Conservation (phyloP, 2,113 vertebrate genomes). For the Phyllopteryx taeniolatus region DNA sequence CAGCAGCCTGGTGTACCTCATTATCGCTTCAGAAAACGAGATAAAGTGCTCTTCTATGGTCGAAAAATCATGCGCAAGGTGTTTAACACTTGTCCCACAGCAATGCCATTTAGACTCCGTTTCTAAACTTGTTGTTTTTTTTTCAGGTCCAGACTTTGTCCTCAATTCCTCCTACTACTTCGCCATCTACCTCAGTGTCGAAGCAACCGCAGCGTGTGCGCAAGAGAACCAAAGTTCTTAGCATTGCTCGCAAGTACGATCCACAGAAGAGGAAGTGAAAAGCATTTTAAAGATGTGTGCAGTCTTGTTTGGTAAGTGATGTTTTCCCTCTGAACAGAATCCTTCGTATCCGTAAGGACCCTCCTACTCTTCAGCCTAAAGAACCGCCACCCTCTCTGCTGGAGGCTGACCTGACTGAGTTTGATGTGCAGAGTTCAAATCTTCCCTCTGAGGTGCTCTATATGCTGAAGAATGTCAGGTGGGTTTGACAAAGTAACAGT, state of each 20-base stretch:
- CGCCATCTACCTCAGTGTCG: constrained; percentile 67
- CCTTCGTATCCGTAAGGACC: constrained; percentile 87
- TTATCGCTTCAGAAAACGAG: constrained; percentile 91
- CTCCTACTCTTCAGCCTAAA: constrained; percentile 88
- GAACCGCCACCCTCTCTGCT: constrained; percentile 91
- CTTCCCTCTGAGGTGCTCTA: constrained; percentile 92
- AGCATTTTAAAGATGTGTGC: not conserved
- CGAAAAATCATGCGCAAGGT: constrained; percentile 97
- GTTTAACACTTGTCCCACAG: not conserved
- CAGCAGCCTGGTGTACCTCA: constrained; percentile 78
- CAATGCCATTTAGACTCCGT: not conserved
- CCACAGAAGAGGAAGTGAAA: not conserved
- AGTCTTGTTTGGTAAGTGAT: not conserved
- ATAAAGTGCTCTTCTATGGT: constrained; percentile 94
- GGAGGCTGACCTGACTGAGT: constrained; percentile 93
- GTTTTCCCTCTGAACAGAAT: constrained; percentile 69
- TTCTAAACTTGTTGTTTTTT: not conserved
- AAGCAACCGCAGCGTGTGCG: constrained; percentile 78
- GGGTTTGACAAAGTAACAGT: not conserved
- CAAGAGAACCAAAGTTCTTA: constrained; percentile 87
- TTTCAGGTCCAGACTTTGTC: constrained; percentile 85
- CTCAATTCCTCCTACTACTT: constrained; percentile 56
- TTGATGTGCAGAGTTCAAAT: constrained; percentile 91
- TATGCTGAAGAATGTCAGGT: constrained; percentile 96
- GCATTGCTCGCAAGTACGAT: constrained; percentile 87